Evolutionary conservation across 2,797 vertebrate species (phyloP), one percentile per base, ranked within the genome.

Genomic region (Mormyrus hasselquistii): DNA sequence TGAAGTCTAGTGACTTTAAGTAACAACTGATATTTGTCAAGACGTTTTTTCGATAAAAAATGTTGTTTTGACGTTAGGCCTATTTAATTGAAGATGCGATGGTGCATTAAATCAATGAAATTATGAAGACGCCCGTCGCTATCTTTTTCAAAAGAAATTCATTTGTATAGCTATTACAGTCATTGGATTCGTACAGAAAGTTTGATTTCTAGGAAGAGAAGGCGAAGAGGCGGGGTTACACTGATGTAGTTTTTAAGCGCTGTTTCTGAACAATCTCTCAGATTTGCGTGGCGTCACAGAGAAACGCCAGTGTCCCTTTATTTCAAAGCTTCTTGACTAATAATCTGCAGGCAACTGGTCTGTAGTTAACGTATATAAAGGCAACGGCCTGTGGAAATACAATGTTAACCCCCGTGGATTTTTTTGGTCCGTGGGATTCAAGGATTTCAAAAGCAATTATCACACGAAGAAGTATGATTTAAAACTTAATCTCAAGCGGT

Each of bases 131-230:
- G 16, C 7, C 52, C 2, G 50, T 87, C 34, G 53, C 3, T 55
- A 87, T 41, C 52, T 7, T 14, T 65, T 25, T 47, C 87, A 65
- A 16, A 12, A 65, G 41, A 88, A 47, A 65, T 55, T 14, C 4
- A 3, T 16, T 65, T 50, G n/a, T 50, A 25, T 38, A 69, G 9
- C n/a, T 38, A 16, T 9, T 22, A 22, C 41, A 47, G 38, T 87
- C 87, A 47, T 34, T 87, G 38, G 47, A 16, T 2, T 49, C 41
- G 5, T 69, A 87, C 8, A 25, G n/a, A 69, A 65, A 69, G 12
- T 69, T 8, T 65, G 87, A 69, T 88, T 88, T 88, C 87, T 88
- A 88, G 52, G 87, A 88, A 88, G 87, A 29, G 9, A 22, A 57
- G 29, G 14, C 44, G 12, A 6, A 9, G 87, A 59, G 59, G 59